Conservation (phyloP, 2,113 vertebrate genomes). For the Benitochromis conjunctus region DNA sequence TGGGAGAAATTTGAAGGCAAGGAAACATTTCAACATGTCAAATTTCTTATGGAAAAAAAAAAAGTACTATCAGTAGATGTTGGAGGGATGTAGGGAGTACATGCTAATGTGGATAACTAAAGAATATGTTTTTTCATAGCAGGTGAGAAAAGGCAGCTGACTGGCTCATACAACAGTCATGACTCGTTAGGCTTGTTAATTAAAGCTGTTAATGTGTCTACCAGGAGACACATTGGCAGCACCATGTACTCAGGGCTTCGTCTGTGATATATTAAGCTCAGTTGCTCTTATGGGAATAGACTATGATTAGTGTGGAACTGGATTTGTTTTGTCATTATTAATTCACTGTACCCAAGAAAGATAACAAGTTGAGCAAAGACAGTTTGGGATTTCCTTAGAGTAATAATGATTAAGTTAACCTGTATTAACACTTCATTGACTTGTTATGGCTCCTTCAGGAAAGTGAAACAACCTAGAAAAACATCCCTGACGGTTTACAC, state of each 20-base stretch:
- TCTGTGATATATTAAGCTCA: neutral
- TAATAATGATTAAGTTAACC: neutral
- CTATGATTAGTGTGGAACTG: neutral
- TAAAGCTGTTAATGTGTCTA: conserved; percentile 10
- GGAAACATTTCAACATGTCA: neutral
- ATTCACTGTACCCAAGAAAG: neutral
- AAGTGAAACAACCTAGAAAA: neutral
- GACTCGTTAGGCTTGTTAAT: neutral
- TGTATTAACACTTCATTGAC: neutral
- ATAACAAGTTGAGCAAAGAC: neutral
- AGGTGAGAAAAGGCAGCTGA: conserved; percentile 3
- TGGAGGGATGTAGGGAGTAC: conserved; percentile 31
- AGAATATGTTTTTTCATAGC: neutral
- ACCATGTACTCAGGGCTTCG: conserved; percentile 9
- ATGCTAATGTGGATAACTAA: conserved; percentile 51
- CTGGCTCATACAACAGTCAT: neutral
- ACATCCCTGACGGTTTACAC: neutral
- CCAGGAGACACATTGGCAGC: conserved; percentile 9
- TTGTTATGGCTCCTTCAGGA: neutral
- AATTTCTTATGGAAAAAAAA: neutral
- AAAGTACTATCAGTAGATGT: neutral
- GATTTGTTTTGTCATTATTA: neutral
- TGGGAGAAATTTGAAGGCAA: conserved; percentile 42
- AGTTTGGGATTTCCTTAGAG: neutral
- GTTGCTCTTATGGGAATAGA: neutral